Conservation (phyloP, 2,888 invertebrate genomes). For the Eupithecia dodoneata region DNA sequence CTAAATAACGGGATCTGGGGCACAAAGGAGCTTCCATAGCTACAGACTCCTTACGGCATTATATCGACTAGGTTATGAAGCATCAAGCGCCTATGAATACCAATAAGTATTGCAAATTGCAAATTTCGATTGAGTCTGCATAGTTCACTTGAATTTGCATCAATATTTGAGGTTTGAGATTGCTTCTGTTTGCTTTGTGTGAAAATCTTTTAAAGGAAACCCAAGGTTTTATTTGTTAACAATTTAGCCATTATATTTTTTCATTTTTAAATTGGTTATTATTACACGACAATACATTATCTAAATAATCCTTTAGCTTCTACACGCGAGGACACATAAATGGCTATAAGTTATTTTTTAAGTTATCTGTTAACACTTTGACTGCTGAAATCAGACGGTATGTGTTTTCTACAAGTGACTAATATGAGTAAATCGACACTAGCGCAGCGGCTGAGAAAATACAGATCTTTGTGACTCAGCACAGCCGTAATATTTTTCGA, state of each 20-base stretch:
- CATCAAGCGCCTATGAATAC: constrained; percentile 63
- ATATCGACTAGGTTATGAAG: constrained; percentile 66
- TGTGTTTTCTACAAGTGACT: no score
- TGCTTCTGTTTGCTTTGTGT: constrained; percentile 9
- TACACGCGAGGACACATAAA: no score
- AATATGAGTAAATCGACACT: no score
- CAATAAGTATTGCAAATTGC: constrained; percentile 54
- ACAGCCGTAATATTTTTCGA: no score
- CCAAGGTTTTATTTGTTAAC: background rate
- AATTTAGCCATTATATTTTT: background rate
- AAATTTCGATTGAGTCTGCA: constrained; percentile 44
- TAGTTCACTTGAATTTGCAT: constrained; percentile 44
- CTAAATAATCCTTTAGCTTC: background rate
- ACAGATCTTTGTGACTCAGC: no score
- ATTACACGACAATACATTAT: background rate
- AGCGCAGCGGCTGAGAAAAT: no score
- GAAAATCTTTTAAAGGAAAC: background rate
- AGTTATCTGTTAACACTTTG: no score
- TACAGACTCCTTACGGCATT: constrained; percentile 50
- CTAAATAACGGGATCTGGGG: constrained; percentile 75
- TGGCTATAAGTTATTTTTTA: no score
- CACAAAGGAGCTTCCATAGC: constrained; percentile 68
- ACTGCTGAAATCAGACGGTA: no score
- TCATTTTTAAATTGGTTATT: background rate
- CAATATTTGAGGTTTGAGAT: constrained; percentile 24